phyloP scores from a whole-genome alignment of 2,888 invertebrate genomes.

The Microctonus hyperodae region DNA sequence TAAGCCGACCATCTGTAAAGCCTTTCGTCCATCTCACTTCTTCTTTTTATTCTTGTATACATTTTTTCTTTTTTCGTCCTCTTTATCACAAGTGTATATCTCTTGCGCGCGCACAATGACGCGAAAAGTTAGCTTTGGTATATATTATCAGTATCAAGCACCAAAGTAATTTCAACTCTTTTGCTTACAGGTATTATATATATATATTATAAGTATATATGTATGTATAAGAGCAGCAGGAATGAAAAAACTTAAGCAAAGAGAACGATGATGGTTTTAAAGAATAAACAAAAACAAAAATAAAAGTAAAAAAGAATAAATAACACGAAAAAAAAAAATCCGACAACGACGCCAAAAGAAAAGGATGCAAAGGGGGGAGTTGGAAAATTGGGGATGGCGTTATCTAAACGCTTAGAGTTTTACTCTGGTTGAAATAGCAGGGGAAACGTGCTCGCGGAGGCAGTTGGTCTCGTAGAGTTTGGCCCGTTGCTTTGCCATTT shows the following conservation, averaged over 20 bases:
- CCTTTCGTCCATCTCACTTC: conserved; percentile 10
- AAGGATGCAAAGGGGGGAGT: background rate
- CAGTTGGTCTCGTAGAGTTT: conserved; percentile 20
- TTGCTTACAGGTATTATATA: conserved; percentile 27
- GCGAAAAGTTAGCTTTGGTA: conserved; percentile 29
- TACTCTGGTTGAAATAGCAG: conserved; percentile 26
- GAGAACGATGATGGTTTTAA: conserved; percentile 17
- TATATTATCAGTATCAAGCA: conserved; percentile 51
- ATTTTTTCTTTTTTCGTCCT: background rate
- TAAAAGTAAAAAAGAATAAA: conserved; percentile 2
- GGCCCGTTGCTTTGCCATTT: conserved; percentile 32
- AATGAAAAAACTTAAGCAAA: conserved; percentile 15
- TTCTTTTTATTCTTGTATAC: background rate
- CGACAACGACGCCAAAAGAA: conserved; percentile 18
- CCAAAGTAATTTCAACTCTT: conserved; percentile 48
- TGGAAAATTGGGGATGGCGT: conserved; percentile 39
- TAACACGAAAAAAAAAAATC: background rate
- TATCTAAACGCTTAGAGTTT: conserved; percentile 58
- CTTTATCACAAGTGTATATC: background rate
- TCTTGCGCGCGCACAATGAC: background rate
- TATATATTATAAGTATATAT: background rate
- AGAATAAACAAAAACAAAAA: conserved; percentile 17
- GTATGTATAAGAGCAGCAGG: conserved; percentile 14
- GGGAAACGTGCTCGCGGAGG: conserved; percentile 3
- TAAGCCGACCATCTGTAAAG: conserved; percentile 61